Percentiles rank a stretch among this genome's conserved stretches.
Conservation (phyloP, 2,888 invertebrate genomes). For the Napeogenes sylphis region DNA sequence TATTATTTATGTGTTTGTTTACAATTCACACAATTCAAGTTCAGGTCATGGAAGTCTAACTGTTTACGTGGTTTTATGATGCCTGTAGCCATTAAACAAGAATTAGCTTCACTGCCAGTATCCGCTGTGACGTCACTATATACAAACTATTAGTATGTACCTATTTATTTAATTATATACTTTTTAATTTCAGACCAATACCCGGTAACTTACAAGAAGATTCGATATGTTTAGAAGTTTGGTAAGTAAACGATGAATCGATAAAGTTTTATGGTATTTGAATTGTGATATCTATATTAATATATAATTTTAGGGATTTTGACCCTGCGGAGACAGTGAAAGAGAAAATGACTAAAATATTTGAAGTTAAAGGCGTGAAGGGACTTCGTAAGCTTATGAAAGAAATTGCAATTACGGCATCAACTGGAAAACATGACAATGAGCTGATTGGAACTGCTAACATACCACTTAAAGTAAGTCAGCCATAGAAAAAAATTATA, state of each 20-base stretch:
- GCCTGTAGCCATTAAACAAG: no score
- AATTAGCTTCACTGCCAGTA: no score
- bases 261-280: not conserved
- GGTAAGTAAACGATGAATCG: slow-evolving; percentile 70
- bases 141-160: not conserved
- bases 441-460: slow-evolving; percentile 95
- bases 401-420: slow-evolving; percentile 95
- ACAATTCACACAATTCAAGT: not conserved
- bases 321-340: slow-evolving; percentile 93
- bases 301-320: slow-evolving; percentile 82
- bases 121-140: no score
- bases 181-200: slow-evolving; percentile 80
- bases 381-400: slow-evolving; percentile 91
- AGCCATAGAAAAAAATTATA: not conserved
- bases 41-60: not conserved
- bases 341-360: slow-evolving; percentile 91
- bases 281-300: not conserved
- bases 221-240: slow-evolving; percentile 87
- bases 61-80: not conserved
- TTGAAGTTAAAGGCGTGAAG: slow-evolving; percentile 90
- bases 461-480: slow-evolving; percentile 87
- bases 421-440: slow-evolving; percentile 95
- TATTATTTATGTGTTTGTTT: slow-evolving; percentile 8
- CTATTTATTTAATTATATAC: slow-evolving; percentile 10
- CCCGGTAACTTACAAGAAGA: slow-evolving; percentile 84